These are phyloP conservation scores for Danio jaintianensis DNA, from an alignment of 2,797 vertebrate species.

Conservation along the genomic window DNA sequence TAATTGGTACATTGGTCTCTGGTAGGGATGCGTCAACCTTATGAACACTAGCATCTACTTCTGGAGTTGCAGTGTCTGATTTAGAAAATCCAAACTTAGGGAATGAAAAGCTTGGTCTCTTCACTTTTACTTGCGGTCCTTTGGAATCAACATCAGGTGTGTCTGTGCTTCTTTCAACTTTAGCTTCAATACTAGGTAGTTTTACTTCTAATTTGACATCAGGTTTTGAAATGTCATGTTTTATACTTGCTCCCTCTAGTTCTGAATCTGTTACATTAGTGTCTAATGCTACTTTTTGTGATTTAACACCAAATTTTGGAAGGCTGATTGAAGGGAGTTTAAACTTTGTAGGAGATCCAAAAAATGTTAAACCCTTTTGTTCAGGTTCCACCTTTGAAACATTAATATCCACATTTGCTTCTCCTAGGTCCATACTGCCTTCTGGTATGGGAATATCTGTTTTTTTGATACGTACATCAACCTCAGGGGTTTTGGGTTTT, in stretches of 20 bases:
- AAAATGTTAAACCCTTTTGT: constrained; percentile 39
- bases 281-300: constrained; percentile 37
- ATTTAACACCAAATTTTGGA: constrained; percentile 63
- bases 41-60: constrained; percentile 61
- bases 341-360: constrained; percentile 51
- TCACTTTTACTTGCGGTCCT: constrained; percentile 34
- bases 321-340: constrained; percentile 53
- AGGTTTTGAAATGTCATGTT: not conserved
- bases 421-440: constrained; percentile 17
- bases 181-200: constrained; percentile 18
- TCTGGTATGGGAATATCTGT: constrained; percentile 44
- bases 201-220: fast-evolving
- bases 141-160: constrained; percentile 52
- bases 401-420: constrained; percentile 56
- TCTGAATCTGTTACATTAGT: constrained; percentile 44
- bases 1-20: constrained; percentile 5
- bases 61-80: constrained; percentile 53
- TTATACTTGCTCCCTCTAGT: constrained; percentile 51
- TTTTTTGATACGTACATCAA: constrained; percentile 22
- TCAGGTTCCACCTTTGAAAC: constrained; percentile 13
- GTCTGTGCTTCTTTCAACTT: constrained; percentile 15
- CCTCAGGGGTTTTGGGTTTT: not conserved
- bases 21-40: constrained; percentile 40
- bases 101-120: constrained; percentile 51
- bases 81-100: constrained; percentile 60